phyloP scores from a whole-genome alignment of 2,113 vertebrate genomes.

The Xenopus laevis region DNA sequence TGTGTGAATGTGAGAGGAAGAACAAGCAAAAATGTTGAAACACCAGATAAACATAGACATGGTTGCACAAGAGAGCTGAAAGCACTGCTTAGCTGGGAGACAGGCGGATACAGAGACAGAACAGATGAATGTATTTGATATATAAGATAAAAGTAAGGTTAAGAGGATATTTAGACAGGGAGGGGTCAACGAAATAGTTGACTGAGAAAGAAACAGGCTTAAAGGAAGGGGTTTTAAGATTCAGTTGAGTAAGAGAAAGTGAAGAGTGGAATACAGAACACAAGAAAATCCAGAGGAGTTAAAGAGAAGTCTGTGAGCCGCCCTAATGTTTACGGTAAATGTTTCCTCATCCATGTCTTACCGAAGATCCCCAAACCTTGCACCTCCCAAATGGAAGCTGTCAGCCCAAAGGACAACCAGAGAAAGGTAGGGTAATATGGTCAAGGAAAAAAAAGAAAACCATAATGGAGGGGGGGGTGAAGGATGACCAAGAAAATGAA shows the following conservation, averaged over 20 bases:
- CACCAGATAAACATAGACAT: conserved; percentile 5
- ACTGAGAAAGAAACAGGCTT: too few species aligned
- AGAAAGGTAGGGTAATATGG: conserved; percentile 26
- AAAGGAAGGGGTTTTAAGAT: too few species aligned
- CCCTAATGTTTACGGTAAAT: conserved; percentile 71
- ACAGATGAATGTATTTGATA: neutral
- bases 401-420: conserved; percentile 54
- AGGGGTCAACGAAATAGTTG: too few species aligned
- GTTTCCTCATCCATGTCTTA: conserved; percentile 70
- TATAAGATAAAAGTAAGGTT: neutral
- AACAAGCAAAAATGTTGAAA: conserved; percentile 26
- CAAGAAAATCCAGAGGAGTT: neutral
- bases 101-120: accelerated
- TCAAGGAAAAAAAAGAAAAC: neutral
- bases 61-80: neutral
- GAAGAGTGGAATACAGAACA: too few species aligned
- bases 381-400: conserved; percentile 52
- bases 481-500: too few species aligned
- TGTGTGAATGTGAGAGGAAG: conserved; percentile 36
- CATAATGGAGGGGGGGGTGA: neutral
- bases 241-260: too few species aligned
- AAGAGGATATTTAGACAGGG: too few species aligned
- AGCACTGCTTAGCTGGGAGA: neutral
- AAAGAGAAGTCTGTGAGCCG: neutral
- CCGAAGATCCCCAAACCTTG: conserved; percentile 52